Evolutionary conservation across 2,797 vertebrate genomes (phyloP).

Genomic region (Falco biarmicus): DNA sequence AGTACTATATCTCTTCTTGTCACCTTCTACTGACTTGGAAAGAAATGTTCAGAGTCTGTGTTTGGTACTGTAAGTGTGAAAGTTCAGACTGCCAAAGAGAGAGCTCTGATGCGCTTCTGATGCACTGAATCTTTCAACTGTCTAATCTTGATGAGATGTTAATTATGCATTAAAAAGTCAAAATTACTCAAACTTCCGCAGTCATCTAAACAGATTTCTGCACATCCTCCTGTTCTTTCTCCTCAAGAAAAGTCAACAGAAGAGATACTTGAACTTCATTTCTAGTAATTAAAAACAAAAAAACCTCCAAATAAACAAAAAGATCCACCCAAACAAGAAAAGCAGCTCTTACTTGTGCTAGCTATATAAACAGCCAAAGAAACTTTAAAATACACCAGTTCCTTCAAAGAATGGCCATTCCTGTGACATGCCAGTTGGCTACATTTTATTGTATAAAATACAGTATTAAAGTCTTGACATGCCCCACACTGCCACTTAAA

Average conservation of each 20-base stretch:
- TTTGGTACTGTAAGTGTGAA: not conserved
- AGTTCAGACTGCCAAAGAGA: not conserved
- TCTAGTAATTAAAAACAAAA: not conserved
- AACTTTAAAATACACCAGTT: not conserved
- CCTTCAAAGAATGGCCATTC: not conserved
- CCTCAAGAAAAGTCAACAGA: not conserved
- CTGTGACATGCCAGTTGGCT: not conserved
- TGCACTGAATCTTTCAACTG: not conserved
- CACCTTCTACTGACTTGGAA: not conserved
- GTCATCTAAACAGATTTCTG: not conserved
- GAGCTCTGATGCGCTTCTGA: not conserved
- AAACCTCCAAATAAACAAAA: fast-evolving
- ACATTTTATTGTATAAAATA: not conserved
- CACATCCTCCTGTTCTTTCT: not conserved
- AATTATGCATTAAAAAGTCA: not conserved
- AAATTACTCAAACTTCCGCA: not conserved
- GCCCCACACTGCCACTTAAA: not conserved
- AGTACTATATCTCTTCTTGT: not conserved
- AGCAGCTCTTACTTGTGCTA: not conserved
- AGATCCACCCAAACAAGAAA: not conserved
- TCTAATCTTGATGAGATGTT: not conserved
- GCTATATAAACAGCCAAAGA: not conserved
- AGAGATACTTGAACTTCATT: not conserved
- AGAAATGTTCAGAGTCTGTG: not conserved
- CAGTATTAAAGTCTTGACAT: not conserved